phyloP scores from a whole-genome alignment of 2,797 vertebrate genomes.

The Calcarius lapponicus region DNA sequence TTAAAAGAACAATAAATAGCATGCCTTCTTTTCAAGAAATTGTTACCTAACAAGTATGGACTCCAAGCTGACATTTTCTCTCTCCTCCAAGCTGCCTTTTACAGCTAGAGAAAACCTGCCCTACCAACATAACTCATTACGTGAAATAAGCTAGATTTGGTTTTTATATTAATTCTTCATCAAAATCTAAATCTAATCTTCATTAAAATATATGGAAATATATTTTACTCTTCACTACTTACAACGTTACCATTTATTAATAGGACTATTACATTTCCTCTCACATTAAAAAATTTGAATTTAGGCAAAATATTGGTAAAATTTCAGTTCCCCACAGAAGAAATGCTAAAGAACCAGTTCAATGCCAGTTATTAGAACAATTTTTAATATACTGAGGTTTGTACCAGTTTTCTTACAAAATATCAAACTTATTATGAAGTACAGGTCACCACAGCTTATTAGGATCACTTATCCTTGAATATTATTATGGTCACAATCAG shows the following conservation, averaged over 20 bases:
- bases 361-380: neutral
- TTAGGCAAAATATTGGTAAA: neutral
- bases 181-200: neutral
- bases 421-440: neutral
- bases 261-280: neutral
- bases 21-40: neutral
- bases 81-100: slow-evolving; percentile 26
- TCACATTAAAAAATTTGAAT: neutral
- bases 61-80: neutral
- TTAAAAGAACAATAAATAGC: neutral
- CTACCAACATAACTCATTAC: neutral
- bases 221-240: neutral
- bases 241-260: neutral
- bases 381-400: neutral
- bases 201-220: neutral
- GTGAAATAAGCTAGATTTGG: neutral
- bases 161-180: slow-evolving; percentile 7
- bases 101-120: neutral
- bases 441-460: neutral
- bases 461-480: neutral
- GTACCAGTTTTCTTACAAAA: neutral
- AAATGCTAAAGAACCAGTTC: neutral
- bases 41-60: neutral
- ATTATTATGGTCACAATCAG: neutral
- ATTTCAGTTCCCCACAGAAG: neutral